Percentiles rank a stretch among this genome's conserved stretches.
phyloP scores from a whole-genome alignment of 1,140 invertebrate genomes.

The Patella vulgata region DNA sequence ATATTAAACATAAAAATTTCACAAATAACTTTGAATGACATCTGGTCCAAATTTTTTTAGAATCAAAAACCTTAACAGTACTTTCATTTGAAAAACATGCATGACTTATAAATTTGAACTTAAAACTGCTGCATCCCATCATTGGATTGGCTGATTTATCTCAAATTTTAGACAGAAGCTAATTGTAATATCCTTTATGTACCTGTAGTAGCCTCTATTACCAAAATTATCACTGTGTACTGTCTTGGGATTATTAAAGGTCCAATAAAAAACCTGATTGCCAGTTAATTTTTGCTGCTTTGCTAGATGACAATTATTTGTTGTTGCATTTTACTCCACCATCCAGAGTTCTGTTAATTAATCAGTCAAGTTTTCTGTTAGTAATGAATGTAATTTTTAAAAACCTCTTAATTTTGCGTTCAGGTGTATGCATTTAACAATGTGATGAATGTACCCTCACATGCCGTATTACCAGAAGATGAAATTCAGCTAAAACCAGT shows the following conservation, averaged over 20 bases:
- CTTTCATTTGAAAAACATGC: background rate
- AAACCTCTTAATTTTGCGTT: slow-evolving; percentile 8
- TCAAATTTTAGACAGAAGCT: no score
- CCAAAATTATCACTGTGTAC: background rate
- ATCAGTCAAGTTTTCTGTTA: background rate
- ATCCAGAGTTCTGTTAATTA: background rate
- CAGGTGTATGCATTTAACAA: slow-evolving; percentile 38
- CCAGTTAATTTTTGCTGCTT: background rate
- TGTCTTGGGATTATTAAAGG: background rate
- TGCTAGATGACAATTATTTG: background rate
- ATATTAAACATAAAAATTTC: background rate
- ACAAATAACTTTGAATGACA: background rate
- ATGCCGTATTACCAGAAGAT: slow-evolving; percentile 45
- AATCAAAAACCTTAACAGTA: background rate
- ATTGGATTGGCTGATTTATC: background rate
- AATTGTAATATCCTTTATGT: no score
- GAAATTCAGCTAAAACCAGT: slow-evolving; percentile 21
- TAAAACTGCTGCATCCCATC: slow-evolving; percentile 2
- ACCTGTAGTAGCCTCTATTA: no score
- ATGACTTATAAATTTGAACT: background rate
- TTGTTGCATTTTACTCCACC: background rate
- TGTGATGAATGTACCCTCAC: slow-evolving; percentile 39
- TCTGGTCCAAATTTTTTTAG: background rate
- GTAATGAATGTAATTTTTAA: background rate
- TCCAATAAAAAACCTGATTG: background rate